Conservation (phyloP, 30 jellyfish, hydroid and myxozoan species). For the Cassiopea andromeda region DNA sequence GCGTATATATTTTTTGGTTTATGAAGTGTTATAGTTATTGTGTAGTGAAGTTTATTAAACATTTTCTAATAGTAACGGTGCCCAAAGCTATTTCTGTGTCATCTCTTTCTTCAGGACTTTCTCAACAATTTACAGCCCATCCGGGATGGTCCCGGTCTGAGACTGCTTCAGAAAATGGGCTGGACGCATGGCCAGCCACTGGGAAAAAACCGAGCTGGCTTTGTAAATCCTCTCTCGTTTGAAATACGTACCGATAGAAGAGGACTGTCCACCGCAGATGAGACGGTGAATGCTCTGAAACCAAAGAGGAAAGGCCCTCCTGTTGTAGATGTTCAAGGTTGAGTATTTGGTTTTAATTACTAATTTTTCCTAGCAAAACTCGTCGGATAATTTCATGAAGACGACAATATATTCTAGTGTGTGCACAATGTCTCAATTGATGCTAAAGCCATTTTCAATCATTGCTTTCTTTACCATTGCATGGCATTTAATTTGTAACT, state of each 20-base stretch:
- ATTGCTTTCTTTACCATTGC: too few species aligned
- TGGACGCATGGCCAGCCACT: constrained; percentile 95
- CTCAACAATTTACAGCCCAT: constrained; percentile 85
- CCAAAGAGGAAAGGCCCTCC: constrained; percentile 56
- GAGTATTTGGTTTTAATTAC: background rate
- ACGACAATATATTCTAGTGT: too few species aligned
- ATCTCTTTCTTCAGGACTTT: constrained; percentile 69
- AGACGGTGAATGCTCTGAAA: constrained; percentile 5
- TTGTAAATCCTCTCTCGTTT: constrained; percentile 59
- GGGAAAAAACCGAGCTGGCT: constrained; percentile 92
- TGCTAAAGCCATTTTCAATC: too few species aligned
- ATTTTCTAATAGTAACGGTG: too few species aligned
- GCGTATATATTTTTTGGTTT: too few species aligned
- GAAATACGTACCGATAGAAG: constrained; percentile 87
- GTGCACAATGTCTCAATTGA: too few species aligned
- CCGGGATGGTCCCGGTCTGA: constrained; percentile 87
- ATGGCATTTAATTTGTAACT: too few species aligned
- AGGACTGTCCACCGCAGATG: constrained; percentile 88
- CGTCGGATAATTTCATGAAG: too few species aligned
- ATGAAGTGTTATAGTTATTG: too few species aligned
- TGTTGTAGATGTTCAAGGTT: constrained; percentile 62
- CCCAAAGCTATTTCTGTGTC: background rate
- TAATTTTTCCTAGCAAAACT: too few species aligned
- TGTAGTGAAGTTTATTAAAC: too few species aligned
- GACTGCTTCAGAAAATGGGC: constrained; percentile 94